Percentiles rank a stretch among this genome's conserved stretches.
Evolutionary conservation across 2,113 vertebrate genomes (phyloP).

Genomic region (Xyrauchen texanus): DNA sequence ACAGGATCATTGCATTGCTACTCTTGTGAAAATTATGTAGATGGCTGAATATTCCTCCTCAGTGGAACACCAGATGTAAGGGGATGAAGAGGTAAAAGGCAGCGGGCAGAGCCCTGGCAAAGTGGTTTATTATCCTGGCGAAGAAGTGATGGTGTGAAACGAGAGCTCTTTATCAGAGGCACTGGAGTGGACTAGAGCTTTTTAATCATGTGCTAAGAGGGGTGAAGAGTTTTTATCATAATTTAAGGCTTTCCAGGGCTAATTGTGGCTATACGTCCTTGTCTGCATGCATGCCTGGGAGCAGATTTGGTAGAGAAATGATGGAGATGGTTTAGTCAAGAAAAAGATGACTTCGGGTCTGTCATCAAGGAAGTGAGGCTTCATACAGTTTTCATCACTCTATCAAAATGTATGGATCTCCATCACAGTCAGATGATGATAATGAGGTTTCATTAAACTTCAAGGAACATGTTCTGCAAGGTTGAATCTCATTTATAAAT

Average conservation of each 20-base stretch:
- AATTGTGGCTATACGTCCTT: constrained; percentile 93
- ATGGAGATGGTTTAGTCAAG: constrained; percentile 70
- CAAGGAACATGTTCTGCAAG: constrained; percentile 7
- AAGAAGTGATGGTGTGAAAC: constrained; percentile 83
- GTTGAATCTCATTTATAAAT: background rate
- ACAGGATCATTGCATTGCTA: constrained; percentile 73
- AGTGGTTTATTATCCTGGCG: constrained; percentile 84
- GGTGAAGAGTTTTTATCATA: constrained; percentile 89
- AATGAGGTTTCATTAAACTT: constrained; percentile 51
- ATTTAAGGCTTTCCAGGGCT: constrained; percentile 90
- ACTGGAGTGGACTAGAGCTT: constrained; percentile 78
- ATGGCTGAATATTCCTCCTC: constrained; percentile 73
- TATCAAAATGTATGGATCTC: constrained; percentile 29
- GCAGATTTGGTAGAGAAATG: constrained; percentile 51
- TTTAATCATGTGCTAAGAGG: constrained; percentile 95
- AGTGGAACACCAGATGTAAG: constrained; percentile 14
- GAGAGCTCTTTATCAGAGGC: constrained; percentile 91
- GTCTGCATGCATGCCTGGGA: constrained; percentile 66
- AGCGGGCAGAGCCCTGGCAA: constrained; percentile 68
- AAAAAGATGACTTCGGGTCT: constrained; percentile 46
- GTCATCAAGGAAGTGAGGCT: background rate
- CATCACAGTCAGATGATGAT: constrained; percentile 21
- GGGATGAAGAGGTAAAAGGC: constrained; percentile 69
- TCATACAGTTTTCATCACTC: constrained; percentile 36
- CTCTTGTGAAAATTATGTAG: constrained; percentile 90